Conservation (phyloP, 2,113 vertebrate genomes). For the Miniopterus natalensis region DNA sequence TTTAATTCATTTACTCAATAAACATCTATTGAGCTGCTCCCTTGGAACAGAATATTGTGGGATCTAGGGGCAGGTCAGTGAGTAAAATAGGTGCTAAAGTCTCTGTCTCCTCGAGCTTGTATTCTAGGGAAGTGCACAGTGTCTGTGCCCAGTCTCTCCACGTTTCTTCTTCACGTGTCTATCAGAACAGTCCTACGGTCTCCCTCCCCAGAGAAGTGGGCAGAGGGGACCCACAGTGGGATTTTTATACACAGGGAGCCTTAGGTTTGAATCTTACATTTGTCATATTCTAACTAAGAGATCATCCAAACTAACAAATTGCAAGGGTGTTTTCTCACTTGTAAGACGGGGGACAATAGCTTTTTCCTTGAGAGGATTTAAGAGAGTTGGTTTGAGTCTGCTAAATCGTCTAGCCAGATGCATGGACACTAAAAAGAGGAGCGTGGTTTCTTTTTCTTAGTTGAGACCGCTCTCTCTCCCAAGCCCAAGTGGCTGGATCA, state of each 20-base stretch:
- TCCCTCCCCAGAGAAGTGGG: not conserved
- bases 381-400: not conserved
- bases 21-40: not conserved
- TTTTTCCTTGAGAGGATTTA: not conserved
- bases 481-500: not conserved
- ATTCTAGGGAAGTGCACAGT: not conserved
- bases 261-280: not conserved
- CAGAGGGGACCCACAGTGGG: fast-evolving
- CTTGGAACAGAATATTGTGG: not conserved
- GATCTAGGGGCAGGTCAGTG: not conserved
- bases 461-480: not conserved
- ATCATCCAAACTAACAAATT: not conserved
- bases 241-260: not conserved
- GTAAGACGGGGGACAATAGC: not conserved
- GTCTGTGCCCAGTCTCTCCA: too few species aligned
- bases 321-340: not conserved
- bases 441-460: not conserved
- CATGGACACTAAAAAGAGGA: not conserved
- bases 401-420: not conserved
- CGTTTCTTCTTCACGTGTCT: not conserved
- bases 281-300: not conserved
- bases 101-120: not conserved
- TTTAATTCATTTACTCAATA: slow-evolving; percentile 23
- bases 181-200: not conserved
- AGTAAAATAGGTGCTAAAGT: not conserved